phyloP scores from a whole-genome alignment of 37 sponge, comb jelly and placozoan genomes.

The Amphimedon queenslandica region DNA sequence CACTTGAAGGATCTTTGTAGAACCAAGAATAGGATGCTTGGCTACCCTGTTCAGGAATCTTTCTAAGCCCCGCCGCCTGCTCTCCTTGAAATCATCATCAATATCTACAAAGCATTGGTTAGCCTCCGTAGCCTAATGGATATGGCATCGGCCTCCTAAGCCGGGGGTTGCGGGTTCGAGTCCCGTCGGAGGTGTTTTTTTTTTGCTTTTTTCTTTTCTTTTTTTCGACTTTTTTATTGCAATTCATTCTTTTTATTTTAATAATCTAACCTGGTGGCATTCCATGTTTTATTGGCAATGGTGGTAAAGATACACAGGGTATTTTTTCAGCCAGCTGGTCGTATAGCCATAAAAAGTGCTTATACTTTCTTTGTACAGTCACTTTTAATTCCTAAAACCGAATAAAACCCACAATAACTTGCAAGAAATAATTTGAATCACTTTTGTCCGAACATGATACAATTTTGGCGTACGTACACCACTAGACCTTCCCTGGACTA shows the following conservation, averaged over 20 bases:
- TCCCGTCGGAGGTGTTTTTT: constrained; percentile 97
- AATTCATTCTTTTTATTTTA: constrained; percentile 5
- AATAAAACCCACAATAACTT: neutral
- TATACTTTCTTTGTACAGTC: constrained; percentile 63
- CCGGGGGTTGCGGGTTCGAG: constrained; percentile 99
- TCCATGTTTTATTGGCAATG: constrained; percentile 78
- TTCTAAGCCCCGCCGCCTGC: constrained; percentile 50
- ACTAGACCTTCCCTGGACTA: constrained; percentile 13
- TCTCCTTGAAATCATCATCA: constrained; percentile 28
- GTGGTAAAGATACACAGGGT: constrained; percentile 77
- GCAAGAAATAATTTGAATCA: neutral
- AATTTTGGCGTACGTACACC: constrained; percentile 29
- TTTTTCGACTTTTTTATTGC: neutral
- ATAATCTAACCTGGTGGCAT: constrained; percentile 19
- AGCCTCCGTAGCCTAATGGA: constrained; percentile 99
- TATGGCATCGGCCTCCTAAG: constrained; percentile 99
- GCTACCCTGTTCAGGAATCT: constrained; percentile 62
- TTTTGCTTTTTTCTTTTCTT: constrained; percentile 22
- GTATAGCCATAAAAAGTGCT: constrained; percentile 78
- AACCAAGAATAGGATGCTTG: constrained; percentile 61
- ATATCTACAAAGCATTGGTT: neutral
- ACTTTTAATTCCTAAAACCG: constrained; percentile 24
- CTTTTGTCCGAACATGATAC: constrained; percentile 67
- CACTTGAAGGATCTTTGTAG: constrained; percentile 45
- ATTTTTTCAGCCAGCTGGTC: constrained; percentile 74